Conservation (phyloP, 2,113 vertebrate genomes). For the Canis aureus region DNA sequence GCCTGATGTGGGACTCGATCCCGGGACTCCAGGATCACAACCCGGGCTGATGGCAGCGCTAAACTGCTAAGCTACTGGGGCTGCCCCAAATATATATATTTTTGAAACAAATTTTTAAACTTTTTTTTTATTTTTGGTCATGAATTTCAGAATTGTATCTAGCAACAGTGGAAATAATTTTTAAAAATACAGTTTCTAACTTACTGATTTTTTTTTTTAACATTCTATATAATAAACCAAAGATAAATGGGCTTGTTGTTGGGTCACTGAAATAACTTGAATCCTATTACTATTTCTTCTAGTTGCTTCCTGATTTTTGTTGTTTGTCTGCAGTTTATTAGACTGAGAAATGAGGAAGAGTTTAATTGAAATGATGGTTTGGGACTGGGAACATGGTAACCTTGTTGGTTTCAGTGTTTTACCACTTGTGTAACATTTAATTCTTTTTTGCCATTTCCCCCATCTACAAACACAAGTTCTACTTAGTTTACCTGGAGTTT, state of each 20-base stretch:
- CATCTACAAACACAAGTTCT: background rate
- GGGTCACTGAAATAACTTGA: background rate
- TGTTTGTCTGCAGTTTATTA: background rate
- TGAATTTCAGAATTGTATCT: background rate
- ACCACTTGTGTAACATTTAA: background rate
- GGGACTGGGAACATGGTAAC: background rate
- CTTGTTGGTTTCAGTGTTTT: constrained; percentile 31
- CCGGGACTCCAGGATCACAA: too few relatives aligned
- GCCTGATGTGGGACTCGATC: too few relatives aligned
- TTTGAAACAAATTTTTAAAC: background rate
- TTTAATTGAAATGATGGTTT: background rate
- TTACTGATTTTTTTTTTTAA: background rate
- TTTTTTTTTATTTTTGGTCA: background rate
- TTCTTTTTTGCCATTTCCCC: background rate
- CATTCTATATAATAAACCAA: background rate
- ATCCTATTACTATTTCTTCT: background rate
- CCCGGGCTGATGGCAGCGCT: too few relatives aligned
- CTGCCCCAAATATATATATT: background rate
- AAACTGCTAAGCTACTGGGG: too few relatives aligned
- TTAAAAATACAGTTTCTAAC: background rate
- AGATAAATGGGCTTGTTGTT: background rate
- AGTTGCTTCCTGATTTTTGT: constrained; percentile 4
- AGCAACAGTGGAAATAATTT: constrained; percentile 25
- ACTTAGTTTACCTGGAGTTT: constrained; percentile 44
- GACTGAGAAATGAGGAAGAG: background rate